Base-by-base conservation (phyloP, 2,888 invertebrate genomes). In the Selenia dentaria region DNA sequence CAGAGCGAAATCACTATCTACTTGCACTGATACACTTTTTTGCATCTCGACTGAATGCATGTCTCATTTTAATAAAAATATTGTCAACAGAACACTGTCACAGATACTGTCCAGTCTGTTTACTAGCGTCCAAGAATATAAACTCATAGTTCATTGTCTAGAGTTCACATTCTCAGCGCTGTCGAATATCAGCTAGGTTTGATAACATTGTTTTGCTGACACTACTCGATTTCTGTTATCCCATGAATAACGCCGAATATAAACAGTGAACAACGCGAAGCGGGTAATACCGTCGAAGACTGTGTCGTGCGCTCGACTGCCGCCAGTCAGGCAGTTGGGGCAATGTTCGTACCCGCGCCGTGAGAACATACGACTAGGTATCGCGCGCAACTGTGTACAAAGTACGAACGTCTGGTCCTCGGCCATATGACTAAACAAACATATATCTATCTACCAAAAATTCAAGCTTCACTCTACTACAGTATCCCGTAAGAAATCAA, bases 21-120 rank as follows among this genome's bases (percentile, higher is more conserved):
- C 95, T 94, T 95, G 95, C 85, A 95, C 95, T 81, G 95, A 95
- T 74, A 95, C 95, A 92, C 94, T 94, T 91, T 93, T 93, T 92
- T 93, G 93, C 93, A 93, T 93, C 82, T 88, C 90, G 87, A 80
- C 72, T 65, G 89, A 81, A 83, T 88, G 83, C 91, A 91, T 91
- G 84, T 90, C 86, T 91, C 91, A 91, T 91, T 87, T 90, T 91
- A 79, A 80, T 74, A 66, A 75, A 79, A 78, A 80, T 82, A 78
- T 81, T 64, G 65, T 55, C 62, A 60, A 62, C 61, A 64, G 61
- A 67, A 57, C 47, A 68, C 71, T 72, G 77, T 70, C 79, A 74
- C 77, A 65, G 66, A 69, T 64, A 64, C 52, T 57, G 62, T 70
- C 55, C 62, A 70, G 62, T 70, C 59, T 61, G 51, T 62, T 60